phyloP scores from a whole-genome alignment of 1,140 invertebrate species.

The Pseudomyrmex cubaensis region DNA sequence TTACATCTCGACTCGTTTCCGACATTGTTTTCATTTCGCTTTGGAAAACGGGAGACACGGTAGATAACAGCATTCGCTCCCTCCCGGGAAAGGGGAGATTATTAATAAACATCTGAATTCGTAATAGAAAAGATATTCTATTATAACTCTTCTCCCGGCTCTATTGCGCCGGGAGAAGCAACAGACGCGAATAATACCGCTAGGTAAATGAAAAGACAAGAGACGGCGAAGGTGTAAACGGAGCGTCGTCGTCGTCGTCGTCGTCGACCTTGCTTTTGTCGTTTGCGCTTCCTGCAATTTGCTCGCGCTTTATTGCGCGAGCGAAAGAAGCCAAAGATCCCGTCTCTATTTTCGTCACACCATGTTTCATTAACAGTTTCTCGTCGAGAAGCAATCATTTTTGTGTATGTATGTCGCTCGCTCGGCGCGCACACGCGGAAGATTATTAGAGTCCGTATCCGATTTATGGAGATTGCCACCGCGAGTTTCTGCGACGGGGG shows the following conservation, averaged over 20 bases:
- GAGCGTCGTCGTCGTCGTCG: background rate
- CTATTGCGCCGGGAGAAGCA: background rate
- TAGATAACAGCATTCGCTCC: constrained; percentile 16
- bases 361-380: background rate
- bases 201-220: constrained; percentile 26
- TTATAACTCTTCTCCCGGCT: constrained; percentile 11
- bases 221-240: constrained; percentile 17
- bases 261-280: constrained; percentile 7
- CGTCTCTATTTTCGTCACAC: background rate
- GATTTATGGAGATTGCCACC: background rate
- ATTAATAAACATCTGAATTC: constrained; percentile 52
- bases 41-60: background rate
- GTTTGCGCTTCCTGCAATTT: constrained; percentile 27
- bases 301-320: constrained; percentile 28
- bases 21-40: constrained; percentile 28
- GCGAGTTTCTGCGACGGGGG: background rate
- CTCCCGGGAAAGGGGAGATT: background rate
- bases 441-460: background rate
- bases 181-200: constrained; percentile 31
- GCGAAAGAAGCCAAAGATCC: constrained; percentile 4
- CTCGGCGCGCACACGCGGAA: background rate
- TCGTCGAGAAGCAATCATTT: constrained; percentile 15
- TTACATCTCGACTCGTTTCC: constrained; percentile 17
- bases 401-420: too few relatives aligned
- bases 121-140: constrained; percentile 47